phyloP scores from a whole-genome alignment of 1,140 invertebrate genomes.

The Drosophila setifemur region DNA sequence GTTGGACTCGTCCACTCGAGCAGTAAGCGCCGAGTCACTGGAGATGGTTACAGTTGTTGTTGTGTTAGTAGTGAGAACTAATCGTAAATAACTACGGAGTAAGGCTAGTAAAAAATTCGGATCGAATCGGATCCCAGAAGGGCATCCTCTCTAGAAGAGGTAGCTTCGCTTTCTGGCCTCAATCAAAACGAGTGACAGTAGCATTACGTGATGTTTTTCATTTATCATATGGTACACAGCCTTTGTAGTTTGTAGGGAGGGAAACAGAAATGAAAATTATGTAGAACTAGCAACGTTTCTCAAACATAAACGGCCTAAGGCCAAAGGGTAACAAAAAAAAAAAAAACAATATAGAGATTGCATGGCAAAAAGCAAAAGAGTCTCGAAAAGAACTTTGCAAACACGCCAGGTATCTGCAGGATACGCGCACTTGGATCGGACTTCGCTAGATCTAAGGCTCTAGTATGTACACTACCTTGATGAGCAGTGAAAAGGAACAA shows the following conservation, averaged over 20 bases:
- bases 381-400: constrained; percentile 6
- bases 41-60: constrained; percentile 14
- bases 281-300: constrained; percentile 82
- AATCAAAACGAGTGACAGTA: constrained; percentile 66
- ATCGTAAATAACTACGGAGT: constrained; percentile 16
- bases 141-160: neutral
- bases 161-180: constrained; percentile 17
- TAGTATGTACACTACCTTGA: constrained; percentile 47
- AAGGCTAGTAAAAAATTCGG: constrained; percentile 26
- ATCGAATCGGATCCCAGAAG: neutral
- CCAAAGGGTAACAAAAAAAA: constrained; percentile 25
- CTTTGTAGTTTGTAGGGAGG: neutral
- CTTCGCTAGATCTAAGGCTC: constrained; percentile 21
- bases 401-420: neutral
- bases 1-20: constrained; percentile 37
- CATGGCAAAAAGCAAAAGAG: constrained; percentile 22
- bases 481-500: constrained; percentile 7
- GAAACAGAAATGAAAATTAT: constrained; percentile 46
- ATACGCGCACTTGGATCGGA: constrained; percentile 17
- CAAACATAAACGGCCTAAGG: constrained; percentile 31
- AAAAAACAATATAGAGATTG: too few relatives aligned
- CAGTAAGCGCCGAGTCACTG: constrained; percentile 37
- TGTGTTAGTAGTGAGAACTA: constrained; percentile 49
- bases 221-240: constrained; percentile 36
- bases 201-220: constrained; percentile 41